A percentile compares a stretch with the other conserved stretches of the same genome.
These are phyloP conservation scores for cattle (Bos taurus) DNA, from an alignment of 2,113 vertebrate species.

Conservation along the genomic window DNA sequence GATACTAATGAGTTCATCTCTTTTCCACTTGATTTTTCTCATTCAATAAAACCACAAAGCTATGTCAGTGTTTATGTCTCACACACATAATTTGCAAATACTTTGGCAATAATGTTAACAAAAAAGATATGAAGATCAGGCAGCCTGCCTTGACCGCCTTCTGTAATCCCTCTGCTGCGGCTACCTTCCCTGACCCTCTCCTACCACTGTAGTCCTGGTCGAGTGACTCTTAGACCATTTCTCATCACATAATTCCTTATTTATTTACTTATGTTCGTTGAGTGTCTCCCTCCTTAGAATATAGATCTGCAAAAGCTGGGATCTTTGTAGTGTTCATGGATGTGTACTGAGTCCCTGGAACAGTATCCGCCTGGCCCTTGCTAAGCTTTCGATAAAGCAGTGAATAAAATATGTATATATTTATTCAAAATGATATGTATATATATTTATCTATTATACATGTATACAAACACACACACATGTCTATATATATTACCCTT, in stretches of 20 bases:
- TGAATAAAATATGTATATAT: background rate
- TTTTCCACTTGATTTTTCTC: background rate
- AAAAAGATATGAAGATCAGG: background rate
- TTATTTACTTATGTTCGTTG: background rate
- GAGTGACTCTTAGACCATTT: background rate
- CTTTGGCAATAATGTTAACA: background rate
- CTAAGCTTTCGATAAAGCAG: background rate
- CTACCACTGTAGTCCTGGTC: background rate
- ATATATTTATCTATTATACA: background rate
- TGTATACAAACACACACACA: background rate
- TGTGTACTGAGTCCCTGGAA: background rate
- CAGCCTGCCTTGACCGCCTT: background rate
- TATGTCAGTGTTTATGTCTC: background rate
- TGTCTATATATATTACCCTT: background rate
- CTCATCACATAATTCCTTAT: background rate
- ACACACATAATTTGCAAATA: background rate
- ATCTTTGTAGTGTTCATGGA: background rate
- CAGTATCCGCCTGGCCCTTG: background rate
- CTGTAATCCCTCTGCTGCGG: accelerated
- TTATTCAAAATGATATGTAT: background rate
- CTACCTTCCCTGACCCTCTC: accelerated
- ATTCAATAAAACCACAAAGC: background rate
- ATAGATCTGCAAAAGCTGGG: background rate
- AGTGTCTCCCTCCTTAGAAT: background rate
- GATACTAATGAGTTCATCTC: background rate